Base-by-base conservation (phyloP, 2,888 invertebrate genomes). In the Linyphia triangularis region DNA sequence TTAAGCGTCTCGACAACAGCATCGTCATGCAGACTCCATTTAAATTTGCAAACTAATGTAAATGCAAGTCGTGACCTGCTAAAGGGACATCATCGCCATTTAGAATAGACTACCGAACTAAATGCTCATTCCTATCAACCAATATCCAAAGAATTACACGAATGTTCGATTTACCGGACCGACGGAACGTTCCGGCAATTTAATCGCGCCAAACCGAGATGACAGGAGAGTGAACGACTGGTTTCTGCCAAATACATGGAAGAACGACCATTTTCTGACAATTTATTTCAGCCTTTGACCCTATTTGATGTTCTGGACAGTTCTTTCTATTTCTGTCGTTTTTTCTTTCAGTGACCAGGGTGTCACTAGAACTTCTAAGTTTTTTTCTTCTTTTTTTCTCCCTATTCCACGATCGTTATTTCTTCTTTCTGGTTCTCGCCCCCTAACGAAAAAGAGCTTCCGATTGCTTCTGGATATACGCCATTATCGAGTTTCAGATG, bases 251-350 rank as follows among this genome's bases (percentile, higher is more conserved):
- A 51, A 51, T 51, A 51, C 51, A 51, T 51, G 51, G 51, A 1
- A 51, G 13, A n/a, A 5, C 51, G 13, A 16, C 40, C 40, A 6
- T 51, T 79, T 67, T 67, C 65, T 51, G 78, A 67, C 65, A 79
- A 79, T 79, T 79, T 79, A 79, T 67, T 65, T 67, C 78, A 67
- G 22, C 78, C 67, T 67, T 28, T 79, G 78, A 79, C 78, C 78
- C 78, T 79, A 51, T 79, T 30, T 67, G 78, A 77, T 77, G 77
- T 77, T 59, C 26, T 16, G 33, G 57, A 30, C 73, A 24, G 30
- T 33, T 57, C 43, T 75, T 26, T 26, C 59, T 73, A 30, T 73
- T 33, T 67, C 26, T 24, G 19, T 26, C 28, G 33, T 30, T 30
- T 22, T 26, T 13, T 26, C 28, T 51, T 59, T 59, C n/a, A n/a